Base-by-base conservation (phyloP, 2,113 vertebrate species). In the Cardinalis cardinalis region DNA sequence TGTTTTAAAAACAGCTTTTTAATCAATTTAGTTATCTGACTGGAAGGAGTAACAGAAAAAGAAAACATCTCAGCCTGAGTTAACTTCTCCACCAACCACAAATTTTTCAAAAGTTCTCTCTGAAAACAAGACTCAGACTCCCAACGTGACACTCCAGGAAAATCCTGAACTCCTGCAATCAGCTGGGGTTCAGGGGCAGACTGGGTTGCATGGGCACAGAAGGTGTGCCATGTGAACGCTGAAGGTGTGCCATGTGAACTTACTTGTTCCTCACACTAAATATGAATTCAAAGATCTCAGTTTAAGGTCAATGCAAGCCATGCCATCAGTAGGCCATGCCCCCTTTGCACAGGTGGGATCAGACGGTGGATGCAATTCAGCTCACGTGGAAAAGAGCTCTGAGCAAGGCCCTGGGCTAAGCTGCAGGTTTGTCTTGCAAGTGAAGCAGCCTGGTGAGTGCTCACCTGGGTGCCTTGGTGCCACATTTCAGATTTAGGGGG, bases 1-100 rank as follows among this genome's bases (percentile, higher is more conserved):
- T 82, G 74, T 87, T 94, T 96, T 89, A 91, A 97, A 97, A 97
- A 96, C 95, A 97, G 77, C 60, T 76, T 94, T 91, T 96, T 76
- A 92, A 95, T 86, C 61, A 81, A 76, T 88, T 89, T 56, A 88
- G 76, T 92, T 90, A 94, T 86, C 85, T 95, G 71, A 95, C 51
- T 87, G 80, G 90, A 89, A 96, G 92, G 65, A 96, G 80, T 90
- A 96, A 94, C 89, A 86, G 73, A 94, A 88, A 76, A 94, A 96
- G 68, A 94, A 90, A 90, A 95, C 41, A 74, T 71, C 94, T 93
- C 89, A 78, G 87, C 64, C 49, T 23, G 80, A 95, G 74, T 78
- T 95, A 83, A 80, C 53, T 90, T 93, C 66, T 36, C 88, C 55
- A 84, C 72, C 81, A 89, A 92, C 82, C 51, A 83, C 46, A 82